Evolutionary conservation across 2,113 vertebrate genomes (phyloP), one percentile per base, ranked within the genome.

Genomic region (Odocoileus virginianus): DNA sequence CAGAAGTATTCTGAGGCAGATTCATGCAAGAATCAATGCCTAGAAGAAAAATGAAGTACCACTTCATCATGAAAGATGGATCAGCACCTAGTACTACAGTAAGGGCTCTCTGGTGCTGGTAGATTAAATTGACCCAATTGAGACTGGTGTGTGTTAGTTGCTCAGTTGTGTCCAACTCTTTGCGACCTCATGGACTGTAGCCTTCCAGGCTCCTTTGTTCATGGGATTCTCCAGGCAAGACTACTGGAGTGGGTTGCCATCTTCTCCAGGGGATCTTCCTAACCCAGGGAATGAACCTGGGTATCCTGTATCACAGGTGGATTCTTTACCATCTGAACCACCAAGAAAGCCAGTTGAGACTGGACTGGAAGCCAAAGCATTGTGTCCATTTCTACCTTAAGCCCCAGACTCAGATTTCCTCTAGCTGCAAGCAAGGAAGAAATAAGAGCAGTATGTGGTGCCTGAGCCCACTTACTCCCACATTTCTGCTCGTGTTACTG

Each of bases 31-130:
- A 16, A 76, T 16, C 54, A 87, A 16, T 30, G 81, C 7, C 5
- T 10, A 61, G 50, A 78, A 74, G 14, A 95, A 7, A 87, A 94
- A 79, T n/a, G 60, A 74, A 92, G 17, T 16, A 43, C 6, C 4
- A 5, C 7, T 43, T 55, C n/a, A 50, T 55, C 11, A 40, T 85
- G 64, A 96, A 92, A 89, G 16, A 55, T 64, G 17, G 12, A 13
- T 3, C 10, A 50, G 47, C 7, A 28, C 5, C 47, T 71, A 30
- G 25, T 3, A n/a, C 28, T 0, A 0, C 10, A 91, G 50, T 43
- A 45, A 67, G 23, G 2, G 81, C 4, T 36, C 45, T 60, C 45
- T 64, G n/a, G 19, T 57, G 9, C 12, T 71, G 14, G 14, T 36
- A 57, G 60, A 54, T 82, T 83, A 83, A 78, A 78, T 12, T 25